A percentile compares a stretch with the other conserved stretches of the same genome.
Evolutionary conservation across 2,113 vertebrate species (phyloP).

Genomic region (Chunga burmeisteri): DNA sequence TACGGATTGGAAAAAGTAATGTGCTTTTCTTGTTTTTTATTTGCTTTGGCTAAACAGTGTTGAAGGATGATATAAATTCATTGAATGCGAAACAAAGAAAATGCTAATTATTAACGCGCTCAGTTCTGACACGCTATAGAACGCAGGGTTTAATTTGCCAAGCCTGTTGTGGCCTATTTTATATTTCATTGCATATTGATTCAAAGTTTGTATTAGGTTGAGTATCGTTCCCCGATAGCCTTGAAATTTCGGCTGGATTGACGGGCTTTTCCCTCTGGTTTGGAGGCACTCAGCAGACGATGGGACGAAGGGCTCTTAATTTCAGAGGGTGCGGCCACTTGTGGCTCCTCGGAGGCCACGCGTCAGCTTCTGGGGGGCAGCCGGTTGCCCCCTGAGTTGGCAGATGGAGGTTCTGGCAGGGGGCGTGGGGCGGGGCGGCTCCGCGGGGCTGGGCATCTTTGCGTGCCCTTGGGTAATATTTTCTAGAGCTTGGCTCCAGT

Average conservation of each 20-base stretch:
- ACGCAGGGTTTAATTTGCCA: conserved; percentile 38
- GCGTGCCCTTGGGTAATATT: background rate
- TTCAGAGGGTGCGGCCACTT: rapidly evolving
- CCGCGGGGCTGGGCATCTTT: background rate
- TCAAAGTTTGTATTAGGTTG: background rate
- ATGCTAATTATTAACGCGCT: conserved; percentile 70
- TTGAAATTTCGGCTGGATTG: background rate
- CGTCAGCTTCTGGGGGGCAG: background rate
- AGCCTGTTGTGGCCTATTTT: conserved; percentile 55
- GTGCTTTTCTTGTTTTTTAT: conserved; percentile 75
- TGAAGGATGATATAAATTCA: conserved; percentile 75
- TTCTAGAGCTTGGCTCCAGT: background rate
- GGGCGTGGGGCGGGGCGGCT: background rate
- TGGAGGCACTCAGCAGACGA: rapidly evolving
- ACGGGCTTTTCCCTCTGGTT: background rate
- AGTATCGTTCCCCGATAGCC: background rate
- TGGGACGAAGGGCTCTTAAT: background rate
- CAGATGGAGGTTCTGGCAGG: background rate
- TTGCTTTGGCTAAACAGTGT: conserved; percentile 74
- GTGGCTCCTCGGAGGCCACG: background rate
- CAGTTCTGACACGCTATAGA: conserved; percentile 16
- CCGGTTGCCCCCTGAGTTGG: background rate
- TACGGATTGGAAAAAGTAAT: conserved; percentile 69
- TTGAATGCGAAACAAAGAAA: conserved; percentile 68
- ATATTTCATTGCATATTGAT: background rate